Percentiles rank a stretch among this genome's conserved stretches.
phyloP scores from a whole-genome alignment of 2,888 invertebrate species.

The Apamea monoglypha region DNA sequence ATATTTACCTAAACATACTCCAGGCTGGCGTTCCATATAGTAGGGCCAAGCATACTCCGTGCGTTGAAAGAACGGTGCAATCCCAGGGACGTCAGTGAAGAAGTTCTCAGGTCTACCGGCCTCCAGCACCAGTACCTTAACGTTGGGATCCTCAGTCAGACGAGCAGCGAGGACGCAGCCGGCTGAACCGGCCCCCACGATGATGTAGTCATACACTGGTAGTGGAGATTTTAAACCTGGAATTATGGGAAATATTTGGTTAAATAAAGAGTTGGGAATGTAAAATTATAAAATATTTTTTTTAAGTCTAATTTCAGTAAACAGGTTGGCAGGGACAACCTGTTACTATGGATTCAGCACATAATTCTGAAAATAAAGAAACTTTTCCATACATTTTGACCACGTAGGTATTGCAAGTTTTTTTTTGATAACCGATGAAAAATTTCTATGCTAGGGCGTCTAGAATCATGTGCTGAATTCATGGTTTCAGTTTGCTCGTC shows the following conservation, averaged over 20 bases:
- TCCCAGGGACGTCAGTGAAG: conserved; percentile 88
- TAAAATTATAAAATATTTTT: background rate
- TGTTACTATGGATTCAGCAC: no score
- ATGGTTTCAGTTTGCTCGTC: no score
- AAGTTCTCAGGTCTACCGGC: conserved; percentile 85
- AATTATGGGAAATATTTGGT: conserved; percentile 51
- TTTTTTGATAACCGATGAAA: no score
- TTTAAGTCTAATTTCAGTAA: no score
- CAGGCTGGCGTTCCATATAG: conserved; percentile 90
- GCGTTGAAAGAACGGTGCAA: conserved; percentile 90
- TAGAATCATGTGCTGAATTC: no score
- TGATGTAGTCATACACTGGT: conserved; percentile 89
- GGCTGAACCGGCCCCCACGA: conserved; percentile 91
- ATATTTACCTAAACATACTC: conserved; percentile 86
- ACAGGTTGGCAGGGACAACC: no score
- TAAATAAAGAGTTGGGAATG: background rate
- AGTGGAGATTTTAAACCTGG: conserved; percentile 79
- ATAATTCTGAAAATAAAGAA: no score
- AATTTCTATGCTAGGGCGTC: no score
- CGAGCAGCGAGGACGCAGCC: conserved; percentile 89
- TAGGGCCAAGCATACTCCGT: conserved; percentile 92
- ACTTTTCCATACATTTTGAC: no score
- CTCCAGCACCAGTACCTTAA: conserved; percentile 91
- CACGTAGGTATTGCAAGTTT: no score
- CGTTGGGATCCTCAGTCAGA: conserved; percentile 85